Evolutionary conservation across 2,888 invertebrate genomes (phyloP).

Genomic region (Keiferia lycopersicella): DNA sequence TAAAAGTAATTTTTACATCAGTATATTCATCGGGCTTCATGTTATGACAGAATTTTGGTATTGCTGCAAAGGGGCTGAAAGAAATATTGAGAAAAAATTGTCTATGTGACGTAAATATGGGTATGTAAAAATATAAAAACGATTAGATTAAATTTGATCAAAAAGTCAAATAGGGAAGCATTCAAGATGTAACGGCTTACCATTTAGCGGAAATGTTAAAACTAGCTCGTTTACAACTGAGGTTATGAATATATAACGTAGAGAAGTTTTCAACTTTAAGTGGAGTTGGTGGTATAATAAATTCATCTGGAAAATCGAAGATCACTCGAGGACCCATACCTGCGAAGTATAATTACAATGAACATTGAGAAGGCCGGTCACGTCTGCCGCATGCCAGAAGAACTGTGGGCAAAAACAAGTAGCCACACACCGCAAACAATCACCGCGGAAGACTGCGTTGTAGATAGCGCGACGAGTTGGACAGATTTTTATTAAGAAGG

Average conservation of each 20-base stretch:
- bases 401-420: too few relatives aligned
- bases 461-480: too few relatives aligned
- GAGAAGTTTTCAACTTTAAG: slow-evolving; percentile 59
- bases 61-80: slow-evolving; percentile 76
- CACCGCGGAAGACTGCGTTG: too few relatives aligned
- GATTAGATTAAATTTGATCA: too few relatives aligned
- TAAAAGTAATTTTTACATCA: slow-evolving; percentile 75
- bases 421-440: too few relatives aligned
- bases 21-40: slow-evolving; percentile 72
- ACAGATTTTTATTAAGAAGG: too few relatives aligned
- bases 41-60: slow-evolving; percentile 58
- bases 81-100: too few relatives aligned
- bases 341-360: slow-evolving; percentile 37
- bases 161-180: neutral
- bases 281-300: slow-evolving; percentile 58
- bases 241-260: slow-evolving; percentile 53
- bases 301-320: slow-evolving; percentile 64
- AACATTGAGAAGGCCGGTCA: too few relatives aligned
- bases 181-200: slow-evolving; percentile 41
- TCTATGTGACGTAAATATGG: too few relatives aligned
- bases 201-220: slow-evolving; percentile 60
- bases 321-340: slow-evolving; percentile 71
- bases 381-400: too few relatives aligned
- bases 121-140: too few relatives aligned
- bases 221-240: slow-evolving; percentile 57